A percentile compares a stretch with the other conserved stretches of the same genome.
Evolutionary conservation across 2,888 invertebrate species (phyloP).

Genomic region (Muschampia plurimacula): DNA sequence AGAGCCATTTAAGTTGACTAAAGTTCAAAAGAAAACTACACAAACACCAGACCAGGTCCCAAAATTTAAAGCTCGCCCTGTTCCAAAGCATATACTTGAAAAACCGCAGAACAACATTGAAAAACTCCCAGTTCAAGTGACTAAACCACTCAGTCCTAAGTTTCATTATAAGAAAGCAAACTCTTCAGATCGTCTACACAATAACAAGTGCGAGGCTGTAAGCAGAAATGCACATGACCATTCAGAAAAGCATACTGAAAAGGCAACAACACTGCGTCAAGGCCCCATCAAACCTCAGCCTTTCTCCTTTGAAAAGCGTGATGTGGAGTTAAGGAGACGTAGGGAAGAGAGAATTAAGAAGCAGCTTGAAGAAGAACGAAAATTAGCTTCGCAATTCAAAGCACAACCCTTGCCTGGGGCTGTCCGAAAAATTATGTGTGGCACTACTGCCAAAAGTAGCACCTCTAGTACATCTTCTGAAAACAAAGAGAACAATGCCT

Average conservation of each 20-base stretch:
- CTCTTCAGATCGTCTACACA: constrained; percentile 54
- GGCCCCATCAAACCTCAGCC: constrained; percentile 79
- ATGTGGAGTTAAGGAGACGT: constrained; percentile 83
- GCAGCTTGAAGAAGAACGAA: constrained; percentile 85
- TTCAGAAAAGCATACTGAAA: constrained; percentile 52
- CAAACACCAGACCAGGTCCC: constrained; percentile 55
- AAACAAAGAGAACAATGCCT: constrained; percentile 70
- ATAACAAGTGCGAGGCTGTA: constrained; percentile 8
- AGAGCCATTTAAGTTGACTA: constrained; percentile 88
- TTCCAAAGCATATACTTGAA: constrained; percentile 84
- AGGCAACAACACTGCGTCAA: constrained; percentile 50
- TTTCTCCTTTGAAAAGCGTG: constrained; percentile 89
- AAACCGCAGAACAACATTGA: constrained; percentile 58
- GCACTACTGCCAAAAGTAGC: constrained; percentile 55
- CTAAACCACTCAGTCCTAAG: constrained; percentile 68
- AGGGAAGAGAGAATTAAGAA: constrained; percentile 87
- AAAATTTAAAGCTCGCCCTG: constrained; percentile 87
- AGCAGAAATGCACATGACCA: neutral
- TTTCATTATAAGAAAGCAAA: constrained; percentile 67
- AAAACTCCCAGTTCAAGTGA: constrained; percentile 57
- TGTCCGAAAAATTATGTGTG: constrained; percentile 74
- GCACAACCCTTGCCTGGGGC: constrained; percentile 88
- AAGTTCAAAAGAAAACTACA: constrained; percentile 75
- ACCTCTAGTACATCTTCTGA: constrained; percentile 70
- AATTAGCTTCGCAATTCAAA: constrained; percentile 88